Evolutionary conservation across 2,113 vertebrate species (phyloP), one percentile per base, ranked within the genome.

Genomic region (Galeopterus variegatus): DNA sequence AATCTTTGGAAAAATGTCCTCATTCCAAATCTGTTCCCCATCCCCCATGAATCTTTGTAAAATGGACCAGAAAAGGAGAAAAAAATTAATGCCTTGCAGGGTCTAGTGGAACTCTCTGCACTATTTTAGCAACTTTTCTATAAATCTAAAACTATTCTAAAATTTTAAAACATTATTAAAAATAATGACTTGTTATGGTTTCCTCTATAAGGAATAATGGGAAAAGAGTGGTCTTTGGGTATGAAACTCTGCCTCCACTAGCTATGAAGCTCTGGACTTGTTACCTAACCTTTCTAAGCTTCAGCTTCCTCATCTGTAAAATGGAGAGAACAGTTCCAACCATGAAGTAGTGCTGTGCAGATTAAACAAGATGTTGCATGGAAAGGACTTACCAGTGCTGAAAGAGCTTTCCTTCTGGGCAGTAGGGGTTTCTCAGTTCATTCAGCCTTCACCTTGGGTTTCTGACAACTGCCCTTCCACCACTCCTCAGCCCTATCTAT

Each of bases 111-210:
- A 94, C 77, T 86, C 90, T 95, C 17, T 67, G 75, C 67, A 77
- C 11, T 70, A 65, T 92, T 65, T 81, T 77, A 86, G 41, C 26
- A 93, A 97, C 77, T 85, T 81, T 94, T 94, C 64, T 94, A 26
- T 93, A 97, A 80, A 91, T 75, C 82, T 93, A 85, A 72, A 90
- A 95, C 79, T 85, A 79, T 82, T 79, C 65, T 93, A 93, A 96
- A 94, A 90, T 41, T 41, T 84, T 9, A 56, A 96, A 84, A 80
- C 52, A 14, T 81, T 73, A 89, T 83, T 93, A 24, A 96, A 97
- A 83, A 88, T n/a, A 83, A 75, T 64, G 26, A 73, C 52, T 88
- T 94, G 58, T 62, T 67, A 75, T 50, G 17, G 24, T 80, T 92
- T 96, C 82, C 58, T 96, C 87, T 94, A 48, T 11, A 76, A 93